Evolutionary conservation across 2,113 vertebrate genomes (phyloP).

Genomic region (Microtus ochrogaster): DNA sequence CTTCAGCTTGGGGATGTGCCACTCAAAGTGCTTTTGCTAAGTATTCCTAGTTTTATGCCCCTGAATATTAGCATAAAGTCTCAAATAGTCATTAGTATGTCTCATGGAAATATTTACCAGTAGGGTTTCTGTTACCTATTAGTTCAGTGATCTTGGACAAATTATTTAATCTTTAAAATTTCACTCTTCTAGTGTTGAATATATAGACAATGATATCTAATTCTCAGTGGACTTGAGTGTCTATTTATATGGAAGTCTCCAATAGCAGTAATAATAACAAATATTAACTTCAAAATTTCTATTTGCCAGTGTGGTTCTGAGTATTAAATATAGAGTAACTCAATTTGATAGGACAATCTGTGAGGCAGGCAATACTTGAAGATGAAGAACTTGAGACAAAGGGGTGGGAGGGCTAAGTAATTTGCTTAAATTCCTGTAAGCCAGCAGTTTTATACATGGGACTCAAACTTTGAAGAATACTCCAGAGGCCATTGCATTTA

Average conservation of each 20-base stretch:
- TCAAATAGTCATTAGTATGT: background rate
- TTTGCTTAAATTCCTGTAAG: background rate
- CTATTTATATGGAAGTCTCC: background rate
- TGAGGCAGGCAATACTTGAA: background rate
- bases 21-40: background rate
- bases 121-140: background rate
- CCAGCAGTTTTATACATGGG: background rate
- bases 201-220: background rate
- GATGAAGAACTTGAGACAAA: background rate
- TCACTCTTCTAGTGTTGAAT: background rate
- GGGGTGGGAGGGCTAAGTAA: background rate
- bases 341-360: background rate
- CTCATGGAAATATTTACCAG: background rate
- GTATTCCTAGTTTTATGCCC: background rate
- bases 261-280: background rate
- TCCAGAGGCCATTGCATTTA: background rate
- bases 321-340: background rate
- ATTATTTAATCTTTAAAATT: constrained; percentile 9
- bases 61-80: background rate
- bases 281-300: background rate
- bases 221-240: background rate
- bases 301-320: background rate
- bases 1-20: background rate
- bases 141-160: background rate
- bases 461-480: background rate